A percentile compares a stretch with the other conserved stretches of the same genome.
phyloP scores from a whole-genome alignment of 2,113 vertebrate species.

The Brachypodius melanocephalos region DNA sequence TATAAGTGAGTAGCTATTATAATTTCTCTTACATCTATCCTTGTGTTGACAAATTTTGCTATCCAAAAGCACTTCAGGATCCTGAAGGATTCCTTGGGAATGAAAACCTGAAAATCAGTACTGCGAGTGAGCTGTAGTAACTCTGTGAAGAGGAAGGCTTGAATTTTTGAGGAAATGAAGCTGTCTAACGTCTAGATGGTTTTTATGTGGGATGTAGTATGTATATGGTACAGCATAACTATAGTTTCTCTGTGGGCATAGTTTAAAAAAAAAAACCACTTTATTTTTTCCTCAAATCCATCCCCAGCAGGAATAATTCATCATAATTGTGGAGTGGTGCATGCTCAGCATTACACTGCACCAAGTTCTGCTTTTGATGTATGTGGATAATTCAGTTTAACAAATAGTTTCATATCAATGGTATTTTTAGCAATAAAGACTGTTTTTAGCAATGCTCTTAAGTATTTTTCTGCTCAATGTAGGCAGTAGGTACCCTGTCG shows the following conservation, averaged over 20 bases:
- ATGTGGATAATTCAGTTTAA: not conserved
- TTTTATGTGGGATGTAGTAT: not conserved
- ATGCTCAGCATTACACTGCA: not conserved
- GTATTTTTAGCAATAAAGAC: not conserved
- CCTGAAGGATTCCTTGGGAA: constrained; percentile 26
- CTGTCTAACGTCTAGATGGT: not conserved
- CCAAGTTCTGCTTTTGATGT: not conserved
- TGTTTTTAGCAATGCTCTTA: not conserved
- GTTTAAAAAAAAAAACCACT: fast-evolving
- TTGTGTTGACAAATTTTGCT: constrained; percentile 33
- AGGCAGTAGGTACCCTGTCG: not conserved
- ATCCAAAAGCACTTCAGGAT: constrained; percentile 20
- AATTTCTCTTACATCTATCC: constrained; percentile 18
- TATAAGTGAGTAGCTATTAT: constrained; percentile 40
- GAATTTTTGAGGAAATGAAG: not conserved
- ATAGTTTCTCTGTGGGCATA: not conserved
- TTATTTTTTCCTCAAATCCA: not conserved
- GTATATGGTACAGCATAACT: not conserved
- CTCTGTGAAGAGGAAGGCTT: not conserved
- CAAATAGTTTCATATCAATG: not conserved
- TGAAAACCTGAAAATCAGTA: constrained; percentile 11
- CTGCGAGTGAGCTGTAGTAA: not conserved
- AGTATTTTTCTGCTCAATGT: not conserved
- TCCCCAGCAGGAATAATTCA: not conserved
- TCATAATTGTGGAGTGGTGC: not conserved